Base-by-base conservation (phyloP, 2,797 vertebrate species). In the Parauchenoglanis punctatus region DNA sequence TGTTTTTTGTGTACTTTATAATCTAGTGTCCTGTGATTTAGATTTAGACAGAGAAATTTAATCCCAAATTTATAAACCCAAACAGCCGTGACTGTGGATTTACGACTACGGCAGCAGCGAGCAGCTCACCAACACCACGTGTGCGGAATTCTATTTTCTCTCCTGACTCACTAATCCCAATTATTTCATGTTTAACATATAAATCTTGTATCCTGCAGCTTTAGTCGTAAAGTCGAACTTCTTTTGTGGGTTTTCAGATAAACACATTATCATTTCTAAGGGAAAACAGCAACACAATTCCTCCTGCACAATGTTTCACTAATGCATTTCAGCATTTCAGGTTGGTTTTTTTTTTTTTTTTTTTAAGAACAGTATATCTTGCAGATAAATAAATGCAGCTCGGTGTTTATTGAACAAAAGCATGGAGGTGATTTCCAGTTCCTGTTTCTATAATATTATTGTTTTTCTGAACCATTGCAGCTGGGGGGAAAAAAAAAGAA, bases 131-230 rank as follows among this genome's bases (percentile, higher is more conserved):
- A 18, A 7, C 54, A 11, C 54, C 28, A 35, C 3, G 17, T 18
- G 4, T 56, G 28, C 7, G 31, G 75, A 78, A 56, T 23, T 59
- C 17, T 5, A 20, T 20, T 35, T 58, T 35, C 28, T 25, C 56
- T 59, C 56, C 56, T 13, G 56, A 23, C n/a, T 44, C 25, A 28
- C 25, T 49, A 65, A 63, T 65, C 80, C 20, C 59, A 63, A 65
- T 63, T 46, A 82, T n/a, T 63, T 63, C 80, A 65, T 46, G 59
- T 46, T 81, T 65, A 49, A 82, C 59, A 65, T 49, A n/a, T 10
- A 63, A 63, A 82, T 7, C 40, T 81, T 46, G 35, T 25, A 40
- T 81, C 56, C 31, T 15, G 35, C 78, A 44, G 78, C 58, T 61
- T 44, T 25, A 7, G 52, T 11, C 10, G 7, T 35, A 18, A 78